A percentile compares a stretch with the other conserved stretches of the same genome.
Conservation (phyloP, 2,888 invertebrate species). For the Cephus sareptanus region DNA sequence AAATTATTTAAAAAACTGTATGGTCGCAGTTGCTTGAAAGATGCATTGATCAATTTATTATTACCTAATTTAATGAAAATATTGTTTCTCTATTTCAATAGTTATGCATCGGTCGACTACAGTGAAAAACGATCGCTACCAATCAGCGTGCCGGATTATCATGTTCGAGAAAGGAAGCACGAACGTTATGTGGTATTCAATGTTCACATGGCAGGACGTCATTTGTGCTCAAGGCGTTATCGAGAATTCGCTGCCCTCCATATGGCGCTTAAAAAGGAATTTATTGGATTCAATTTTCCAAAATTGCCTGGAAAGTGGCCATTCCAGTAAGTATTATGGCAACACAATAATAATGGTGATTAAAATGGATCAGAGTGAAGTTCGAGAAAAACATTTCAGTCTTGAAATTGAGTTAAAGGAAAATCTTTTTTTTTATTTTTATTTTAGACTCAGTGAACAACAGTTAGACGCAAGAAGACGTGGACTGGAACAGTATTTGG, state of each 20-base stretch:
- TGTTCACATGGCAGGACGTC: conserved; percentile 98
- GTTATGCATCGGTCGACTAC: conserved; percentile 88
- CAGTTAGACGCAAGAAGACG: conserved; percentile 94
- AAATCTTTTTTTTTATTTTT: background rate
- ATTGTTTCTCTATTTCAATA: conserved; percentile 41
- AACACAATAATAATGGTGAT: background rate
- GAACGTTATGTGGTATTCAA: conserved; percentile 96
- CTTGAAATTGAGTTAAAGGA: background rate
- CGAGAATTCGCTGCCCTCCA: conserved; percentile 94
- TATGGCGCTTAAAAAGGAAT: conserved; percentile 90
- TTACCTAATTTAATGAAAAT: background rate
- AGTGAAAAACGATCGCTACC: conserved; percentile 93
- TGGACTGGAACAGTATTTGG: conserved; percentile 96
- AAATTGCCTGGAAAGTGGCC: conserved; percentile 99
- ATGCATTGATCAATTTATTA: background rate
- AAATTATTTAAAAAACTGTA: background rate
- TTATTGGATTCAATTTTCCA: conserved; percentile 95
- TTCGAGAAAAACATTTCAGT: background rate
- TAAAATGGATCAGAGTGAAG: too few species aligned
- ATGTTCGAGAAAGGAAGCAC: conserved; percentile 86
- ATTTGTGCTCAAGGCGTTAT: conserved; percentile 95
- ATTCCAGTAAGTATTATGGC: conserved; percentile 73
- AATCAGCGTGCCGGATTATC: conserved; percentile 95
- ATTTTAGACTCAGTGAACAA: conserved; percentile 84
- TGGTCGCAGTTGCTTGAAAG: background rate